A percentile compares a stretch with the other conserved stretches of the same genome.
Conservation (phyloP, 1,140 invertebrate genomes). For the Diuraphis noxia region DNA sequence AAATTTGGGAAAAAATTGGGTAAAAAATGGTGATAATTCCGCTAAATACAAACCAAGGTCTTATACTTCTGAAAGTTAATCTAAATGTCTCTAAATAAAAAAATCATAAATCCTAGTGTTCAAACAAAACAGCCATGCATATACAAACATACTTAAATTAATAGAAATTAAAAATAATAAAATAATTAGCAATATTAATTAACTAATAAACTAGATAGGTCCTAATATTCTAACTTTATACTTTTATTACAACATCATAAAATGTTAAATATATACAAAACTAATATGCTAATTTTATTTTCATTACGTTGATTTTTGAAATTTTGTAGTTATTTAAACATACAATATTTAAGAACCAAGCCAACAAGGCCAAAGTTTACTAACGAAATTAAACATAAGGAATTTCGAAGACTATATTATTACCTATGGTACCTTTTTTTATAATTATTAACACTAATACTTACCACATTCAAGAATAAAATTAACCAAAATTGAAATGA, state of each 20-base stretch:
- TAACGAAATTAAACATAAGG: neutral
- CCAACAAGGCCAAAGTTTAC: neutral
- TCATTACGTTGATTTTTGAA: neutral
- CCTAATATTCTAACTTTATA: too few species aligned
- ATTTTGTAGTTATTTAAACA: neutral
- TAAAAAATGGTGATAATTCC: too few species aligned
- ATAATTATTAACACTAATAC: neutral
- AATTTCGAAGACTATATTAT: neutral
- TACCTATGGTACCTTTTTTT: neutral
- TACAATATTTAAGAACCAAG: neutral
- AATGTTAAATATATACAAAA: neutral
- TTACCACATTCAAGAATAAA: neutral
- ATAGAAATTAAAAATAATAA: too few species aligned
- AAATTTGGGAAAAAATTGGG: too few species aligned
- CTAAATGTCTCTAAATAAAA: neutral
- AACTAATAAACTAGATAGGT: too few species aligned
- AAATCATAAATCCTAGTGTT: neutral
- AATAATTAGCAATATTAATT: too few species aligned
- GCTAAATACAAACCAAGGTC: neutral
- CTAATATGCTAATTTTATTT: neutral
- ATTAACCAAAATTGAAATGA: neutral
- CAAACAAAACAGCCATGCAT: neutral
- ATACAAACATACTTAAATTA: too few species aligned
- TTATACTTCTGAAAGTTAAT: neutral
- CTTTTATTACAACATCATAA: too few species aligned